Evolutionary conservation across 2,797 vertebrate species (phyloP).

Genomic region (Okamejei kenojei): DNA sequence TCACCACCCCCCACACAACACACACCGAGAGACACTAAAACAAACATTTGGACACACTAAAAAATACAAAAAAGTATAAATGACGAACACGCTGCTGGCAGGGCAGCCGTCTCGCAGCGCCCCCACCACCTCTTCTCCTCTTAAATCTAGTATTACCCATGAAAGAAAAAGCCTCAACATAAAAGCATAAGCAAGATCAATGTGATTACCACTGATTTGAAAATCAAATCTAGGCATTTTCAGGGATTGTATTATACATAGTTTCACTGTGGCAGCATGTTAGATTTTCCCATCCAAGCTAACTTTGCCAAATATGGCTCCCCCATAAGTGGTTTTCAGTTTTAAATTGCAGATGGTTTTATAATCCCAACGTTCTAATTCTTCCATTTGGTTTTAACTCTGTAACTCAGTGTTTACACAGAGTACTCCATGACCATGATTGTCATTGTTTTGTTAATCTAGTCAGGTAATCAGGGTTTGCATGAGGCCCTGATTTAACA

Average conservation of each 20-base stretch:
- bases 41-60: too few relatives aligned
- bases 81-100: too few relatives aligned
- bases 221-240: background rate
- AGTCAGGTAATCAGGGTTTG: background rate
- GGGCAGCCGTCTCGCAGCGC: too few relatives aligned
- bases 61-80: too few relatives aligned
- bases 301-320: background rate
- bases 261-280: background rate
- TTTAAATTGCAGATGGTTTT: background rate
- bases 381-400: background rate
- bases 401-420: background rate
- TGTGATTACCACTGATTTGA: background rate
- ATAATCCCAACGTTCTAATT: background rate
- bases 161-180: background rate
- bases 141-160: background rate
- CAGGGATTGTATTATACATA: background rate
- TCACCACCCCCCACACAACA: too few relatives aligned
- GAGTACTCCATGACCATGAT: background rate
- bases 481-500: background rate
- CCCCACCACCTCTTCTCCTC: too few relatives aligned
- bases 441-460: background rate
- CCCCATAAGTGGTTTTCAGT: background rate
- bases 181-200: background rate
- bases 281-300: background rate
- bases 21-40: too few relatives aligned